phyloP scores from a whole-genome alignment of 1,140 invertebrate species.

The Acromyrmex echinatior region DNA sequence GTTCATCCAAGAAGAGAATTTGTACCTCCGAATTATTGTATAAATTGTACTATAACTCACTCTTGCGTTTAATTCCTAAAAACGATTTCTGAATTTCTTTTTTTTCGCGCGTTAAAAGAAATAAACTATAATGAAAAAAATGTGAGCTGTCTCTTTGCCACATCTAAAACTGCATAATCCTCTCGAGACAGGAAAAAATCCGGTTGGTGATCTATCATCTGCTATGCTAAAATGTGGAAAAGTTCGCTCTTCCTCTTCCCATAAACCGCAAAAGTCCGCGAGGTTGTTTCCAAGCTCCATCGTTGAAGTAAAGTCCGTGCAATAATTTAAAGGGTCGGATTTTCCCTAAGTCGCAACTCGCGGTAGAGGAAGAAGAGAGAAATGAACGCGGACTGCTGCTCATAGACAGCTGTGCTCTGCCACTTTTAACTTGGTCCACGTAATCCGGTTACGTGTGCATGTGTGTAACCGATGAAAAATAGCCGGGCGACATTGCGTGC shows the following conservation, averaged over 20 bases:
- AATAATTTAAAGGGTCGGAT: conserved; percentile 56
- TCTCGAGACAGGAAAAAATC: background rate
- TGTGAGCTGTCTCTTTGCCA: background rate
- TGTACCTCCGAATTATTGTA: background rate
- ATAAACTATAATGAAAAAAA: background rate
- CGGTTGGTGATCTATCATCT: background rate
- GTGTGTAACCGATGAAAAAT: conserved; percentile 37
- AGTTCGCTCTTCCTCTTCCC: conserved; percentile 11
- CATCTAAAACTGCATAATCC: background rate
- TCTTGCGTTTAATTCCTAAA: conserved; percentile 5
- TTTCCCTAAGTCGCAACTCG: conserved; percentile 26
- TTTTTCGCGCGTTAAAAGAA: background rate
- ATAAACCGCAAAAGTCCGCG: conserved; percentile 28
- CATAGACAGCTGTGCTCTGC: conserved; percentile 30
- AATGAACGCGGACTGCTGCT: conserved; percentile 1
- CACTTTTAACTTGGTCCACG: conserved; percentile 47
- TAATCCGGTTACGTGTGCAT: conserved; percentile 48
- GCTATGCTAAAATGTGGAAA: conserved; percentile 14
- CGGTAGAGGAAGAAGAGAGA: background rate
- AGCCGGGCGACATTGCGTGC: conserved; percentile 16
- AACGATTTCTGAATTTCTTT: background rate
- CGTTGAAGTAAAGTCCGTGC: conserved; percentile 27
- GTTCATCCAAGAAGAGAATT: background rate
- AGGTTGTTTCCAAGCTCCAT: background rate
- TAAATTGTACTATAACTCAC: background rate